Conservation (phyloP, 2,888 invertebrate species). For the Nemotelus nigrinus region DNA sequence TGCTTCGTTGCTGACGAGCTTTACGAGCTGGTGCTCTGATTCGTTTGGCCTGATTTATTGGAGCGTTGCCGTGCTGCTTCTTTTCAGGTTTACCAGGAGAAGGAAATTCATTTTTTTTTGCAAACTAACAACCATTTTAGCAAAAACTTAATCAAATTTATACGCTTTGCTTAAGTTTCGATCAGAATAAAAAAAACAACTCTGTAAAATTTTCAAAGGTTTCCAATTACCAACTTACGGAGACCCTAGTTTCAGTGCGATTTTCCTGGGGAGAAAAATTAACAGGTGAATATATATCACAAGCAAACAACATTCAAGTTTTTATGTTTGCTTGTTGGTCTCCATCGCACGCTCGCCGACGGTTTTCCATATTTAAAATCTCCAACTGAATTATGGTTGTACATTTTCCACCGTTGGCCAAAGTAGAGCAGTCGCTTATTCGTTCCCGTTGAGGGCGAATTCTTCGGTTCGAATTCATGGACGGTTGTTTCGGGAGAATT, state of each 20-base stretch:
- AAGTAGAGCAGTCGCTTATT: neutral
- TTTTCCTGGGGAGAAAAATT: neutral
- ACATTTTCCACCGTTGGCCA: neutral
- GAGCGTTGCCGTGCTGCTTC: no score
- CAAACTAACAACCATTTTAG: no score
- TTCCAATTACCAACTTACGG: no score
- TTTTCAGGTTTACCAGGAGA: no score
- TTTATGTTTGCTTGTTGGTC: no score
- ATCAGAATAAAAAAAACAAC: no score
- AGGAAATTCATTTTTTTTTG: no score
- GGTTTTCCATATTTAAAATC: neutral
- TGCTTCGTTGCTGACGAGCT: neutral
- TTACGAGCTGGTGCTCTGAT: neutral
- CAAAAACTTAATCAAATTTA: no score
- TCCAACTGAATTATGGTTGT: neutral
- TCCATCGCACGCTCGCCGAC: neutral
- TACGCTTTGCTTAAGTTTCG: no score
- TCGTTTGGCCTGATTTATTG: no score
- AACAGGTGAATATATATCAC: constrained; percentile 35
- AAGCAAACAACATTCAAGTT: neutral
- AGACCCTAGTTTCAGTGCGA: no score
- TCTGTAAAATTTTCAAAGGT: no score
- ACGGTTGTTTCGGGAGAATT: constrained; percentile 12
- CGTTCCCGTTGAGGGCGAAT: neutral
- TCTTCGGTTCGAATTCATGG: neutral